phyloP scores from a whole-genome alignment of 2,888 invertebrate genomes.

The Caenorhabditis imperialis region DNA sequence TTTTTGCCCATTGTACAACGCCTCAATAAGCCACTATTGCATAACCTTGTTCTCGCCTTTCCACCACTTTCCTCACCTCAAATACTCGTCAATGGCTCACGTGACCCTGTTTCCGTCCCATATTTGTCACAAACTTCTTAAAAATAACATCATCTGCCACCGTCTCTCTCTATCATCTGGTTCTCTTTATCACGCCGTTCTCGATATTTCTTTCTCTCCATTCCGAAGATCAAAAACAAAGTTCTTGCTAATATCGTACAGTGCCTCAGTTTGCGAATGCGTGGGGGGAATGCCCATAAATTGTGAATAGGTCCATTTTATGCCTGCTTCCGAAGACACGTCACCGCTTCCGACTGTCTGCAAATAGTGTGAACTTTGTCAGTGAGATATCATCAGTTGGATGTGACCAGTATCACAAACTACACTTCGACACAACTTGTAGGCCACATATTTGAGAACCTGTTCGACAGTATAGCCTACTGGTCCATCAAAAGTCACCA shows the following conservation, averaged over 20 bases:
- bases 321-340: no score
- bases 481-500: no score
- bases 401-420: conserved; percentile 16
- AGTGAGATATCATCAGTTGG: conserved; percentile 5
- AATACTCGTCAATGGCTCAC: background rate
- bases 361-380: no score
- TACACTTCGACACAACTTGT: conserved; percentile 24
- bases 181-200: conserved; percentile 7
- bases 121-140: no score
- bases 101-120: background rate
- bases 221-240: conserved; percentile 1
- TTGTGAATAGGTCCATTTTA: conserved; percentile 34
- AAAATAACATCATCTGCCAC: no score
- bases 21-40: conserved; percentile 19
- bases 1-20: conserved; percentile 31
- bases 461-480: conserved; percentile 27
- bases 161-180: conserved; percentile 12
- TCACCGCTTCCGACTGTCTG: no score
- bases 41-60: conserved; percentile 5
- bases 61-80: background rate
- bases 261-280: conserved; percentile 1
- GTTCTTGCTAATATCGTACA: background rate
- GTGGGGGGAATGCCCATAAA: conserved; percentile 23
- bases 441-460: conserved; percentile 41
- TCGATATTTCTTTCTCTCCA: conserved; percentile 7